These are phyloP conservation scores for Choristoneura rosaceana DNA, from an alignment of 2,888 invertebrate species.

Conservation along the genomic window DNA sequence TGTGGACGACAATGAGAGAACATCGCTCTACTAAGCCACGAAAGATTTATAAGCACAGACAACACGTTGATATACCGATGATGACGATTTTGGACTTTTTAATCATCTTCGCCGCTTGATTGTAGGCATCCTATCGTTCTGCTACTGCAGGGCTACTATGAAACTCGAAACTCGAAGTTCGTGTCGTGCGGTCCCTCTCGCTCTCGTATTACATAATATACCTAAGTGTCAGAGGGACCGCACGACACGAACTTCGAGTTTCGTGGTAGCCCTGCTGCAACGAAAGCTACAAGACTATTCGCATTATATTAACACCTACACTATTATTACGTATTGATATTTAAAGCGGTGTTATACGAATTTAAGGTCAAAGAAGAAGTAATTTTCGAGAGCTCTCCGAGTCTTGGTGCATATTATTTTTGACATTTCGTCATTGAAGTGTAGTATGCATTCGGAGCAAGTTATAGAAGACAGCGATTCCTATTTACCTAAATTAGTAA, in stretches of 20 bases:
- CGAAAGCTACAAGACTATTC: background rate
- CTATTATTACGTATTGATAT: conserved; percentile 28
- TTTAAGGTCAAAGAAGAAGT: conserved; percentile 51
- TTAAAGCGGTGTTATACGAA: conserved; percentile 25
- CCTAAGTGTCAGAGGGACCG: too few relatives aligned
- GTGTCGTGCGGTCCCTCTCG: too few relatives aligned
- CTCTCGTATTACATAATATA: too few relatives aligned
- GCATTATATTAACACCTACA: conserved; percentile 26
- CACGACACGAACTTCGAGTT: too few relatives aligned
- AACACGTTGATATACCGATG: too few relatives aligned
- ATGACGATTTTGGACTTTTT: background rate
- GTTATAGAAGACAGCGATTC: conserved; percentile 31
- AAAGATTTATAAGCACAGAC: too few relatives aligned
- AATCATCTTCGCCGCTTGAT: background rate
- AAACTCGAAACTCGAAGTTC: too few relatives aligned
- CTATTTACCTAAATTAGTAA: background rate
- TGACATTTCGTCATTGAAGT: conserved; percentile 60
- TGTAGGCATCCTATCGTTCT: background rate
- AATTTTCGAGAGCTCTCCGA: conserved; percentile 54
- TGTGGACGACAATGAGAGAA: too few relatives aligned
- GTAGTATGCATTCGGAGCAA: conserved; percentile 43
- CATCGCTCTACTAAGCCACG: too few relatives aligned
- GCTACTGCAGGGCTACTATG: too few relatives aligned
- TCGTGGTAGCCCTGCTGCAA: too few relatives aligned
- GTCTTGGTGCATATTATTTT: conserved; percentile 60